Evolutionary conservation across 1,140 invertebrate genomes (phyloP).

Genomic region (Cydia strobilella): DNA sequence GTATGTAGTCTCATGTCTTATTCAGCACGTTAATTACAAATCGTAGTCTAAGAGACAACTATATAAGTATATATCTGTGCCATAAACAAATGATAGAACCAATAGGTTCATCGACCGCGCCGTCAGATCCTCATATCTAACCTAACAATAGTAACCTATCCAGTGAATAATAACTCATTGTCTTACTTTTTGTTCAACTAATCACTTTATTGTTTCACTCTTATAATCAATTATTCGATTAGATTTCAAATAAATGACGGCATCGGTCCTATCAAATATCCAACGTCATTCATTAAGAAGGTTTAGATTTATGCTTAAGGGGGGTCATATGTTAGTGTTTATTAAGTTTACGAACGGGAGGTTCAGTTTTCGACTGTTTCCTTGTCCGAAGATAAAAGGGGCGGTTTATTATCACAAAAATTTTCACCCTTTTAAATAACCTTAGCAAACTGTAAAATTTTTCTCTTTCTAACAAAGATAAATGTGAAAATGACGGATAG

Average conservation of each 20-base stretch:
- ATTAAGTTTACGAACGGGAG: neutral
- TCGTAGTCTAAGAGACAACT: too few species aligned
- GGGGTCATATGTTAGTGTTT: constrained; percentile 33
- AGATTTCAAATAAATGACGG: constrained; percentile 69
- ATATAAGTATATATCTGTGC: constrained; percentile 1
- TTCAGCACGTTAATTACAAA: too few species aligned
- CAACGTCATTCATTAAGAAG: constrained; percentile 62
- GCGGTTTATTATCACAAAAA: too few species aligned
- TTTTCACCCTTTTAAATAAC: too few species aligned
- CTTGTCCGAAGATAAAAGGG: too few species aligned
- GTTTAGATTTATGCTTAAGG: constrained; percentile 46
- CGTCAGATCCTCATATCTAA: constrained; percentile 59
- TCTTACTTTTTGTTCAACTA: constrained; percentile 75
- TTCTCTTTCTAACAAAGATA: too few species aligned
- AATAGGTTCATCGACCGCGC: constrained; percentile 57
- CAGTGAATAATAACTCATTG: constrained; percentile 75
- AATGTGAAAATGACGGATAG: too few species aligned
- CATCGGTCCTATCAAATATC: constrained; percentile 59
- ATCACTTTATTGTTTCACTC: constrained; percentile 76
- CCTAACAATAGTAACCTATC: constrained; percentile 67
- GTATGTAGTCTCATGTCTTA: too few species aligned
- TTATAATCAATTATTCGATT: constrained; percentile 77
- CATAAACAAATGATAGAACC: constrained; percentile 68
- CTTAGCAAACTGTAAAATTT: too few species aligned
- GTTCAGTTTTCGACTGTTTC: too few species aligned